Evolutionary conservation across 2,797 vertebrate genomes (phyloP).

Genomic region (Hydrolagus colliei): DNA sequence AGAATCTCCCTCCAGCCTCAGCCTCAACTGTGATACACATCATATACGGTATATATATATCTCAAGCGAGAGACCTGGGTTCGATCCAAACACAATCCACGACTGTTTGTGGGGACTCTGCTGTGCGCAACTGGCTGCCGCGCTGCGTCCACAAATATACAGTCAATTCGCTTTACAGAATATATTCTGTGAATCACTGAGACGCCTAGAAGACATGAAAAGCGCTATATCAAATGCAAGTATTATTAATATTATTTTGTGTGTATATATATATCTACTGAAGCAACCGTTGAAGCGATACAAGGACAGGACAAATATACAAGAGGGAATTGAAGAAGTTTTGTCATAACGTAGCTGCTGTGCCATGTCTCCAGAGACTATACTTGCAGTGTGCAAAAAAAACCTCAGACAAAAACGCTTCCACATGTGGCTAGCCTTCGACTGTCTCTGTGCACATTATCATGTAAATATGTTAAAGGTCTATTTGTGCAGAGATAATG

Average conservation of each 20-base stretch:
- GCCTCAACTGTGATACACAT: neutral
- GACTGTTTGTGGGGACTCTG: too few relatives aligned
- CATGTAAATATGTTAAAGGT: neutral
- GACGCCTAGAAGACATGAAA: too few relatives aligned
- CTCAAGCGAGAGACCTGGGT: too few relatives aligned
- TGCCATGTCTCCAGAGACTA: neutral
- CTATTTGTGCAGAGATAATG: conserved; percentile 24
- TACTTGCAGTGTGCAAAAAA: neutral
- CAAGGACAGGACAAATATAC: neutral
- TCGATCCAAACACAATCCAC: too few relatives aligned
- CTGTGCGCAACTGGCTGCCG: too few relatives aligned
- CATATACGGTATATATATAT: too few relatives aligned
- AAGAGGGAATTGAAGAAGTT: neutral
- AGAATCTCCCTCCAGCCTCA: neutral
- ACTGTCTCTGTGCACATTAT: neutral
- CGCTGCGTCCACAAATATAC: too few relatives aligned
- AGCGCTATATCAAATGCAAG: too few relatives aligned
- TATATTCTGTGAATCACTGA: too few relatives aligned
- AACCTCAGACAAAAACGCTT: conserved; percentile 6
- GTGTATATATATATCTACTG: neutral
- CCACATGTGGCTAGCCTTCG: neutral
- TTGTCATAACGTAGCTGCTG: neutral
- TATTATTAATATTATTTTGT: too few relatives aligned
- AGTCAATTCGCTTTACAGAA: too few relatives aligned
- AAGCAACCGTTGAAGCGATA: neutral